Conservation (phyloP, 2,888 invertebrate species). For the Osmoderma eremita region DNA sequence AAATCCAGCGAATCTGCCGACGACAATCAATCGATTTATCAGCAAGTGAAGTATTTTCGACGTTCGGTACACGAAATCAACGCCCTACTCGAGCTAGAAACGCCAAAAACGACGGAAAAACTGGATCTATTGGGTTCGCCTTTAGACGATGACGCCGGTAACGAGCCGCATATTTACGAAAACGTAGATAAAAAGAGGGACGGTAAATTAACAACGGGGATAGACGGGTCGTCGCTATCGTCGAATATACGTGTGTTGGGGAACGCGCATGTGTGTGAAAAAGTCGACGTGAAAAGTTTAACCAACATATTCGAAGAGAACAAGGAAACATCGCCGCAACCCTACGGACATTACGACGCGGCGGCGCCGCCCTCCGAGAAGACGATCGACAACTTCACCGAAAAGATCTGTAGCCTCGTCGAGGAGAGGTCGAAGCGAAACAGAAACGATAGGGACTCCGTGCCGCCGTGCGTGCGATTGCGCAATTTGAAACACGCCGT, state of each 20-base stretch:
- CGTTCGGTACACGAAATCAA: slow-evolving; percentile 81
- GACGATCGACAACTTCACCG: slow-evolving; percentile 32
- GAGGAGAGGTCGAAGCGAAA: slow-evolving; percentile 30
- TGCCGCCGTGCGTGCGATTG: slow-evolving; percentile 72
- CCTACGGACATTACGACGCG: slow-evolving; percentile 38
- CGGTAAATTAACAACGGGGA: slow-evolving; percentile 3
- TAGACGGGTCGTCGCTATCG: slow-evolving; percentile 40
- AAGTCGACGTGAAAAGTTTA: slow-evolving; percentile 52
- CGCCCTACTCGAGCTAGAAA: slow-evolving; percentile 63
- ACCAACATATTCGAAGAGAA: slow-evolving; percentile 55
- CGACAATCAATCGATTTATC: slow-evolving; percentile 70
- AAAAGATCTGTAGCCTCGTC: slow-evolving; percentile 34
- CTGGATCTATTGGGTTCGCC: slow-evolving; percentile 6
- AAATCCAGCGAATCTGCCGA: slow-evolving; percentile 59
- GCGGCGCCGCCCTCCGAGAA: neutral
- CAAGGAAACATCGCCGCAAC: slow-evolving; percentile 58
- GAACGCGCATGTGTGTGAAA: slow-evolving; percentile 30
- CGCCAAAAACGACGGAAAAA: slow-evolving; percentile 51
- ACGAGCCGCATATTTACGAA: slow-evolving; percentile 44
- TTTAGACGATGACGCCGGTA: slow-evolving; percentile 50
- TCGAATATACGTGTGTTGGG: slow-evolving; percentile 53
- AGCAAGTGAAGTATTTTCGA: slow-evolving; percentile 80
- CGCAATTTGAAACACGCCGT: slow-evolving; percentile 71
- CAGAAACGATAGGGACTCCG: slow-evolving; percentile 55
- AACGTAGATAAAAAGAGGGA: no score